Conservation (phyloP, 2,888 invertebrate species). For the Lithophane ornitopus region DNA sequence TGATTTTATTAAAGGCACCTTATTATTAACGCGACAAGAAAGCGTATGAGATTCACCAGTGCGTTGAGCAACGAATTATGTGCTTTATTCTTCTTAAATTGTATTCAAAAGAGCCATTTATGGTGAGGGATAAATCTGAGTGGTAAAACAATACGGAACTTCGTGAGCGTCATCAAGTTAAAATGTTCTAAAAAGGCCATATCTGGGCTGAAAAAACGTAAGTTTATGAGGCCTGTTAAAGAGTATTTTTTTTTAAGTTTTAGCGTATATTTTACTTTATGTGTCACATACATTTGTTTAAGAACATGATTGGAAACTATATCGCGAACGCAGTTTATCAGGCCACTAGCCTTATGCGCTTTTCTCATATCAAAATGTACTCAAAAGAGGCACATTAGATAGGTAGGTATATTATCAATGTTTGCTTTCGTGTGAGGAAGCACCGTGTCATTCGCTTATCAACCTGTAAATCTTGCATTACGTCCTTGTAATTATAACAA, state of each 20-base stretch:
- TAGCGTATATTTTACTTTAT: too few species aligned
- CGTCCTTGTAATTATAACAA: slow-evolving; percentile 25
- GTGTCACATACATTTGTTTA: neutral
- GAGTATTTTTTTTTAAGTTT: neutral
- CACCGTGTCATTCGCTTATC: slow-evolving; percentile 46
- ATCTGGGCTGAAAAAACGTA: neutral
- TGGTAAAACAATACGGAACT: neutral
- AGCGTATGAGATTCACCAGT: slow-evolving; percentile 46
- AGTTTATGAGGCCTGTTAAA: neutral
- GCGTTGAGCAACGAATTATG: slow-evolving; percentile 18
- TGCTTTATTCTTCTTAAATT: slow-evolving; percentile 26
- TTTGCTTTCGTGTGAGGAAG: slow-evolving; percentile 41
- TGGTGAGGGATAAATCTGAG: neutral
- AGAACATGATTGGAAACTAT: neutral
- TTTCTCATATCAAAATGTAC: slow-evolving; percentile 10
- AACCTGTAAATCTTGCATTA: slow-evolving; percentile 43
- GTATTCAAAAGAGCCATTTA: neutral
- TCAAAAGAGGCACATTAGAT: slow-evolving; percentile 14
- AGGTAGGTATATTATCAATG: neutral
- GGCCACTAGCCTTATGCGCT: neutral
- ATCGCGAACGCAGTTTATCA: neutral
- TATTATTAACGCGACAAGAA: slow-evolving; percentile 50
- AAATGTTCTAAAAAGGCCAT: neutral
- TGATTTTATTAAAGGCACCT: slow-evolving; percentile 19
- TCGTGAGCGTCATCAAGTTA: neutral